Conservation (phyloP, 23 tunicate genomes). For the Oikopleura vanhoeffeni region DNA sequence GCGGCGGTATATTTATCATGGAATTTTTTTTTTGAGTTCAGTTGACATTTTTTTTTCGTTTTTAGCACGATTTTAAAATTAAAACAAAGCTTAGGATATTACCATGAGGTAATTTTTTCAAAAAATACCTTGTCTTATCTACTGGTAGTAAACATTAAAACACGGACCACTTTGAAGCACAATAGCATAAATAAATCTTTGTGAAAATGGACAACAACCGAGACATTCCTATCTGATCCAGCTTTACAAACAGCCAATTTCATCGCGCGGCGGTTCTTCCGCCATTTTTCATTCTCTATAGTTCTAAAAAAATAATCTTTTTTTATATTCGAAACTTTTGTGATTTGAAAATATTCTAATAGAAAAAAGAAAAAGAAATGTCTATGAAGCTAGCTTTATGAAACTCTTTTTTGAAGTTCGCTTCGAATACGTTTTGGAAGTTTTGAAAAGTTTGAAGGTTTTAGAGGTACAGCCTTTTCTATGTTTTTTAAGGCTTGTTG, state of each 20-base stretch:
- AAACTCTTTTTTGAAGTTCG: no score
- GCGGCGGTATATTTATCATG: no score
- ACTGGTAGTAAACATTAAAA: slow-evolving; percentile 89
- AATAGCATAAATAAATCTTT: slow-evolving; percentile 79
- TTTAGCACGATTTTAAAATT: not conserved
- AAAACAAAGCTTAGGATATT: not conserved
- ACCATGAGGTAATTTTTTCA: not conserved
- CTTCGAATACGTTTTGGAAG: no score
- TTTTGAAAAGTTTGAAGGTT: no score
- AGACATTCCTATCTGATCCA: slow-evolving; percentile 82
- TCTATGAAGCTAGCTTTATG: no score
- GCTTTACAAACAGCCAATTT: slow-evolving; percentile 27
- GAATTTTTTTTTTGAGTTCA: not conserved
- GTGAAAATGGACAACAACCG: slow-evolving; percentile 93
- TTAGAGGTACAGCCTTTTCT: no score
- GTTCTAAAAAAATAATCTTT: no score
- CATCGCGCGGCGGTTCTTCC: not conserved
- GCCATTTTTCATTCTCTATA: slow-evolving; percentile 1
- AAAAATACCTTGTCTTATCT: slow-evolving; percentile 56
- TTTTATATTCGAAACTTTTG: no score
- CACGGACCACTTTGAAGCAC: slow-evolving; percentile 92
- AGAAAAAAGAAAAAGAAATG: no score
- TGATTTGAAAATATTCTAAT: no score
- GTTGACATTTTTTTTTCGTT: not conserved
- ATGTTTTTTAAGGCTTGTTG: no score